A percentile compares a stretch with the other conserved stretches of the same genome.
Evolutionary conservation across 1,140 invertebrate genomes (phyloP).

Genomic region (Tyrophagus putrescentiae): DNA sequence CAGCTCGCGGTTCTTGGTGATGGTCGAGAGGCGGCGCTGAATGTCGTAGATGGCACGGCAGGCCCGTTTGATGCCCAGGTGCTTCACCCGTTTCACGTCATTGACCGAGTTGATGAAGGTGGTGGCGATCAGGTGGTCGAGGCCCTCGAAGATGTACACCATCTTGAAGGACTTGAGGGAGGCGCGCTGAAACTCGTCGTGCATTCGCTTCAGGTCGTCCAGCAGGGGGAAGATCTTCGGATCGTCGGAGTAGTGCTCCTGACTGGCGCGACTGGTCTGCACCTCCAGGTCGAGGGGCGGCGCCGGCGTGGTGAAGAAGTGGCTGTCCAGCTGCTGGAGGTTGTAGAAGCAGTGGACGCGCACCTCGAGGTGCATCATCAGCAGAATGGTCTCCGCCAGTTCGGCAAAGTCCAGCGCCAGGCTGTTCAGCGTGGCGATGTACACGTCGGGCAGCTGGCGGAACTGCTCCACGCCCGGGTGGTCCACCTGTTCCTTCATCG

Average conservation of each 20-base stretch:
- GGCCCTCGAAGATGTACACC: conserved; percentile 86
- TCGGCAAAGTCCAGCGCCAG: conserved; percentile 68
- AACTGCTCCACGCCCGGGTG: neutral
- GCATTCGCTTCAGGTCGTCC: conserved; percentile 54
- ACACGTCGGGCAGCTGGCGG: conserved; percentile 12
- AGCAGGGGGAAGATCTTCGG: conserved; percentile 62
- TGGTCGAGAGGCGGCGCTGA: conserved; percentile 67
- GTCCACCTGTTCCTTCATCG: neutral
- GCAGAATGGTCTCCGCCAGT: conserved; percentile 69
- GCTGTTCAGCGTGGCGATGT: conserved; percentile 33
- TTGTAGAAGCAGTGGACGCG: conserved; percentile 89
- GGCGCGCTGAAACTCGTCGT: conserved; percentile 55
- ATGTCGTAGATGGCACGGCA: conserved; percentile 69
- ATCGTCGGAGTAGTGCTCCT: conserved; percentile 49
- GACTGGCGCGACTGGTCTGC: conserved; percentile 35
- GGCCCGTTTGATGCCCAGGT: conserved; percentile 62
- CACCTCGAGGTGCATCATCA: conserved; percentile 78
- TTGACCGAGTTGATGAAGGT: conserved; percentile 68
- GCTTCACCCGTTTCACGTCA: conserved; percentile 60
- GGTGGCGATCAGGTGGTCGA: conserved; percentile 68
- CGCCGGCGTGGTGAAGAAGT: conserved; percentile 17
- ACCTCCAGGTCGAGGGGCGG: neutral
- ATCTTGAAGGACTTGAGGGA: conserved; percentile 59
- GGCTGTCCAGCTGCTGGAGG: conserved; percentile 47
- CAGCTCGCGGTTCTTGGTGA: conserved; percentile 63